These are phyloP conservation scores for Mayetiola destructor DNA, from an alignment of 2,888 invertebrate genomes.

Conservation along the genomic window DNA sequence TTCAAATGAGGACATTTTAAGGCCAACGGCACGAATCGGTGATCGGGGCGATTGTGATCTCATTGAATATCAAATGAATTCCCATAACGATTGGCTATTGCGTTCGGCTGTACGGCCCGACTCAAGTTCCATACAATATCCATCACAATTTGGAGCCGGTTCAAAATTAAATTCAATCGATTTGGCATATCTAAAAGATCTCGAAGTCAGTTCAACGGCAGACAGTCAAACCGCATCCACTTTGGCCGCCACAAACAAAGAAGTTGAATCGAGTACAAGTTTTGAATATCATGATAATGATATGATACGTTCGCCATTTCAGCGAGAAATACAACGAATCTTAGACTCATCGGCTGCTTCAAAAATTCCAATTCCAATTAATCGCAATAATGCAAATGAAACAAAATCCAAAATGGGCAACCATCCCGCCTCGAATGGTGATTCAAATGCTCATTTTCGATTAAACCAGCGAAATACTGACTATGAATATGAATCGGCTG, in stretches of 20 bases:
- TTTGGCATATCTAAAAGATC: constrained; percentile 32
- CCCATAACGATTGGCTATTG: not conserved
- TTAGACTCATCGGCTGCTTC: constrained; percentile 39
- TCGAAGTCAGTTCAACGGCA: constrained; percentile 35
- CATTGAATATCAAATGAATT: not conserved
- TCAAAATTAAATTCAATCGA: constrained; percentile 24
- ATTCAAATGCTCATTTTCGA: not conserved
- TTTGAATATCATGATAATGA: constrained; percentile 44
- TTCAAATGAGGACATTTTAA: constrained; percentile 46
- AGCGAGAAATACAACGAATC: constrained; percentile 64
- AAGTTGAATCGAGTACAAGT: constrained; percentile 47
- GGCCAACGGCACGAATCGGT: constrained; percentile 36
- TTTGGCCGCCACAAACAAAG: constrained; percentile 38
- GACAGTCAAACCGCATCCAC: constrained; percentile 41
- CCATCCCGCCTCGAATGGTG: not conserved
- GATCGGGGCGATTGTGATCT: not conserved
- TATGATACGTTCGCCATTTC: constrained; percentile 48
- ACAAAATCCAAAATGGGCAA: not conserved
- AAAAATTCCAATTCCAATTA: constrained; percentile 10
- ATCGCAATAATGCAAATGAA: not conserved
- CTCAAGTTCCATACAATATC: not conserved
- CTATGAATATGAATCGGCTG: constrained; percentile 24
- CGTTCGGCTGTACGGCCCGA: not conserved
- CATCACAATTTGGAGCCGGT: not conserved
- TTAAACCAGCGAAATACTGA: constrained; percentile 18